Conservation (phyloP, 2,113 vertebrate genomes). For the Pristiophorus japonicus region DNA sequence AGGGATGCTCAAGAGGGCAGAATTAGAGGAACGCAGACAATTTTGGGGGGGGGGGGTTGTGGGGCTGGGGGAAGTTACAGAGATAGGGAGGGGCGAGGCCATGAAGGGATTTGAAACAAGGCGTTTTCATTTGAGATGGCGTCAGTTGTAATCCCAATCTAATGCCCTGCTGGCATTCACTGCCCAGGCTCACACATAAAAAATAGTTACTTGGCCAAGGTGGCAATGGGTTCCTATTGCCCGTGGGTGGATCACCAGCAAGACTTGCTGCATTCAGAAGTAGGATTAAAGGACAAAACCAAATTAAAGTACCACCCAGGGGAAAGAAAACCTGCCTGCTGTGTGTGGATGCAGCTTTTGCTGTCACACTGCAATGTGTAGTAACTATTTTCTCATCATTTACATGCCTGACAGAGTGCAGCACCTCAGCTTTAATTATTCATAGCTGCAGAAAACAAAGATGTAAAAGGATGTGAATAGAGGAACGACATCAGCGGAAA, state of each 20-base stretch:
- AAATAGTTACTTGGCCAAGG: not conserved
- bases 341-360: not conserved
- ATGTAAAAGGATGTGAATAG: constrained; percentile 8
- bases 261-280: not conserved
- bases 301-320: not conserved
- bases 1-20: too few species aligned
- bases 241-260: not conserved
- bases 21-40: too few species aligned
- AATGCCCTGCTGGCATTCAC: not conserved
- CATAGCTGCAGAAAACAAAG: constrained; percentile 27
- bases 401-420: not conserved
- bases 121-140: too few species aligned
- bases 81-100: too few species aligned
- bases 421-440: not conserved
- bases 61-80: too few species aligned
- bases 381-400: not conserved
- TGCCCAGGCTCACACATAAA: not conserved
- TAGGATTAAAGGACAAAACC: not conserved
- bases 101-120: too few species aligned
- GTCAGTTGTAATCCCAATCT: not conserved
- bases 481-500: constrained; percentile 19
- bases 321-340: not conserved
- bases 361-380: not conserved
- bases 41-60: too few species aligned
- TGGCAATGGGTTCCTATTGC: too few species aligned